Conservation (phyloP, 2,113 vertebrate genomes). For the Colaptes auratus region DNA sequence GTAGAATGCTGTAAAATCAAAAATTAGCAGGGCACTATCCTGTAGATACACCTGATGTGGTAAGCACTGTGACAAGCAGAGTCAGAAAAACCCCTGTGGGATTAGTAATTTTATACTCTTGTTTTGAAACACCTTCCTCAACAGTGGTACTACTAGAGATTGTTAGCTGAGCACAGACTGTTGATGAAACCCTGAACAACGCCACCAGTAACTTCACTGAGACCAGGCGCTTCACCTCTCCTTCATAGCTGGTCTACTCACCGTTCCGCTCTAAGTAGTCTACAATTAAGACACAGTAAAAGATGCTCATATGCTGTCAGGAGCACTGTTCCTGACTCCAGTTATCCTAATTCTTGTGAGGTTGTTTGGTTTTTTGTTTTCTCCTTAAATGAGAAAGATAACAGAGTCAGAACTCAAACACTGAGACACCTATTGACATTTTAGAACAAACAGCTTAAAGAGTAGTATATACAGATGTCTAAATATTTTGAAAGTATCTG, state of each 20-base stretch:
- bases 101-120: background rate
- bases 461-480: slow-evolving; percentile 84
- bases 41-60: background rate
- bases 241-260: background rate
- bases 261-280: background rate
- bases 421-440: slow-evolving; percentile 82
- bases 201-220: background rate
- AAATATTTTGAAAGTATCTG: slow-evolving; percentile 86
- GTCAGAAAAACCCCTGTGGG: background rate
- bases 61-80: background rate
- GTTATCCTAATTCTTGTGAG: slow-evolving; percentile 58
- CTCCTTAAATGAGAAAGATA: slow-evolving; percentile 73
- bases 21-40: background rate
- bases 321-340: slow-evolving; percentile 72
- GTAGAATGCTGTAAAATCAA: background rate
- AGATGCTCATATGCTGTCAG: slow-evolving; percentile 66
- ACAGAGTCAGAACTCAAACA: slow-evolving; percentile 82
- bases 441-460: slow-evolving; percentile 86
- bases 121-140: background rate
- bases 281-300: slow-evolving; percentile 66
- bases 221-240: background rate
- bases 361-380: slow-evolving; percentile 58
- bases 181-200: background rate
- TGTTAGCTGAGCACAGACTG: background rate
- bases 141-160: background rate